Evolutionary conservation across 2,888 invertebrate genomes (phyloP).

Genomic region (Harmothoe impar): DNA sequence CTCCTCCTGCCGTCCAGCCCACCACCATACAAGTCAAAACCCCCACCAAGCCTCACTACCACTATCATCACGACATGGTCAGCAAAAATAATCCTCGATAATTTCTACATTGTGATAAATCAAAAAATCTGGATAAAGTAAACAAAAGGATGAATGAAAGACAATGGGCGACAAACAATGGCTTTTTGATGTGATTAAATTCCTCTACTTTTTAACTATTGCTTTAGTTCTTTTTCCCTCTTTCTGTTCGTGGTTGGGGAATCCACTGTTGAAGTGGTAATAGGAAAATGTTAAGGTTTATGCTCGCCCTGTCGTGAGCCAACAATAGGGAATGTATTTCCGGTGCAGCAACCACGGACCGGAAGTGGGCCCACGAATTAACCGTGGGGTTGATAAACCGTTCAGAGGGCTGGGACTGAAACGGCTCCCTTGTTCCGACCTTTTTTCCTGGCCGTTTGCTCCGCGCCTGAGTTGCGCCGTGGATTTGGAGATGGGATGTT

Average conservation of each 20-base stretch:
- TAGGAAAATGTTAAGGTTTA: conserved; percentile 27
- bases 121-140: not conserved
- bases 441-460: not conserved
- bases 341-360: not conserved
- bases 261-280: not conserved
- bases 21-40: not conserved
- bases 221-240: not conserved
- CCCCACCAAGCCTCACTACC: no score
- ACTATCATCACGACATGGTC: not conserved
- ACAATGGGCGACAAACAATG: not conserved
- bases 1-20: not conserved
- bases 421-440: not conserved
- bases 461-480: not conserved
- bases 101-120: conserved; percentile 8
- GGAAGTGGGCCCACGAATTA: not conserved
- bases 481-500: not conserved
- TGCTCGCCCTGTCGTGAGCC: not conserved
- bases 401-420: not conserved
- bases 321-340: not conserved
- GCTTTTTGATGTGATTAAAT: conserved; percentile 28
- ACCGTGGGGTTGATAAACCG: not conserved
- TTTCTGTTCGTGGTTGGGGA: no score
- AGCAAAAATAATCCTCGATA: not conserved
- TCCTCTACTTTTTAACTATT: not conserved
- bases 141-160: not conserved